phyloP scores from a whole-genome alignment of 2,113 vertebrate species.

The Euleptes europaea region DNA sequence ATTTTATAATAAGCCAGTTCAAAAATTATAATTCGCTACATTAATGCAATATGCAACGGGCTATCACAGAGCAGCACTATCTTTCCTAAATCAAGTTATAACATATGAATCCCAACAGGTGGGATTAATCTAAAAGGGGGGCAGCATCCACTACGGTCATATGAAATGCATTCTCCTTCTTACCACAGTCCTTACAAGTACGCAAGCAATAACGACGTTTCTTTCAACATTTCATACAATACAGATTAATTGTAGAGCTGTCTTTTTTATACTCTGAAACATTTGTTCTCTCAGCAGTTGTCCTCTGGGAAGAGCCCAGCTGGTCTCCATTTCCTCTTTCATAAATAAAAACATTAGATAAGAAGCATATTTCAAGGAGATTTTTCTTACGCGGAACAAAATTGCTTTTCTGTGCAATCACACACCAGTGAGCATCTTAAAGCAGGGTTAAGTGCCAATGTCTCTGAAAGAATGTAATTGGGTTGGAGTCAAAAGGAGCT shows the following conservation, averaged over 20 bases:
- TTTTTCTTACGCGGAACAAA: conserved; percentile 49
- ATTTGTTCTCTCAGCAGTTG: conserved; percentile 51
- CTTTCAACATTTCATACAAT: conserved; percentile 35
- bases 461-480: conserved; percentile 40
- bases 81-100: conserved; percentile 5
- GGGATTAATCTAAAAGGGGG: conserved; percentile 23
- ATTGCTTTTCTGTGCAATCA: conserved; percentile 47
- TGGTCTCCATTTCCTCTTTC: conserved; percentile 48
- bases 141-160: conserved; percentile 14
- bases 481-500: conserved; percentile 13
- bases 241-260: conserved; percentile 46
- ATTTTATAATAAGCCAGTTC: not conserved
- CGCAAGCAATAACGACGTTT: conserved; percentile 11
- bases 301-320: conserved; percentile 41
- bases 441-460: conserved; percentile 9
- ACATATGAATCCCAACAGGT: not conserved
- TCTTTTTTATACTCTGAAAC: conserved; percentile 29
- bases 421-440: conserved; percentile 43
- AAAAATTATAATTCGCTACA: conserved; percentile 11
- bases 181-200: not conserved
- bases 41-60: conserved; percentile 50
- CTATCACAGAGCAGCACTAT: conserved; percentile 28
- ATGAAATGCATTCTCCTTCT: conserved; percentile 3
- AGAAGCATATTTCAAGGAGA: conserved; percentile 51
- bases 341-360: conserved; percentile 47